Conservation (phyloP, 2,888 invertebrate genomes). For the Lithophane semibrunnea region DNA sequence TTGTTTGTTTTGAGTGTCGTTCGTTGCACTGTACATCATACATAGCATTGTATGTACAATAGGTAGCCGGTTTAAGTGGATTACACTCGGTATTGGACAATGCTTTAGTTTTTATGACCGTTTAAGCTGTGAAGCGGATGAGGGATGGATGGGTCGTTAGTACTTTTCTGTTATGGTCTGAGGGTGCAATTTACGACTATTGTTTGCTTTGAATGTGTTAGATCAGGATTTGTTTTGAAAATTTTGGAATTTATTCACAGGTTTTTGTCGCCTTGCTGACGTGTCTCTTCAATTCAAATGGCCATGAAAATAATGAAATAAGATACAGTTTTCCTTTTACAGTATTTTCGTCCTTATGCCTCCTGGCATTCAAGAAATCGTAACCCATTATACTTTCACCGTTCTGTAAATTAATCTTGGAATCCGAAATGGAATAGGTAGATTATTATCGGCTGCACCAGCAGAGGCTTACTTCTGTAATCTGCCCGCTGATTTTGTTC, state of each 20-base stretch:
- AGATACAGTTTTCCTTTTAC: neutral
- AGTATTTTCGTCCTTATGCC: neutral
- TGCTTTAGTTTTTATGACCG: slow-evolving; percentile 82
- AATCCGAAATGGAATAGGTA: slow-evolving; percentile 10
- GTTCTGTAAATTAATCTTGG: slow-evolving; percentile 33
- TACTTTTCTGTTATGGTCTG: slow-evolving; percentile 75
- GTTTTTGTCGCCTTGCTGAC: slow-evolving; percentile 23
- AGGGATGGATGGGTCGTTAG: slow-evolving; percentile 77
- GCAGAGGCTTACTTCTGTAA: slow-evolving; percentile 34
- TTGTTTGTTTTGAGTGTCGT: slow-evolving; percentile 72
- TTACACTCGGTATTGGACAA: slow-evolving; percentile 80
- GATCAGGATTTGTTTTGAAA: slow-evolving; percentile 55
- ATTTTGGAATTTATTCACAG: slow-evolving; percentile 24
- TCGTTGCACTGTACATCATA: slow-evolving; percentile 74
- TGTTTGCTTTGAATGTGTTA: slow-evolving; percentile 69
- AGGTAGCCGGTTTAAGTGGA: slow-evolving; percentile 78
- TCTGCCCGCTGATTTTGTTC: slow-evolving; percentile 42
- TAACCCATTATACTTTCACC: neutral
- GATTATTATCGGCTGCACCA: slow-evolving; percentile 32
- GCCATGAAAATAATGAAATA: neutral
- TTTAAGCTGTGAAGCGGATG: slow-evolving; percentile 74
- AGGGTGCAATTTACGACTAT: slow-evolving; percentile 77
- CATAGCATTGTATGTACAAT: slow-evolving; percentile 72
- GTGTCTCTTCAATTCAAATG: slow-evolving; percentile 1
- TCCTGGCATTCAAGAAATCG: neutral